Base-by-base conservation (phyloP, 2,113 vertebrate genomes). In the Phrynocephalus versicolor region DNA sequence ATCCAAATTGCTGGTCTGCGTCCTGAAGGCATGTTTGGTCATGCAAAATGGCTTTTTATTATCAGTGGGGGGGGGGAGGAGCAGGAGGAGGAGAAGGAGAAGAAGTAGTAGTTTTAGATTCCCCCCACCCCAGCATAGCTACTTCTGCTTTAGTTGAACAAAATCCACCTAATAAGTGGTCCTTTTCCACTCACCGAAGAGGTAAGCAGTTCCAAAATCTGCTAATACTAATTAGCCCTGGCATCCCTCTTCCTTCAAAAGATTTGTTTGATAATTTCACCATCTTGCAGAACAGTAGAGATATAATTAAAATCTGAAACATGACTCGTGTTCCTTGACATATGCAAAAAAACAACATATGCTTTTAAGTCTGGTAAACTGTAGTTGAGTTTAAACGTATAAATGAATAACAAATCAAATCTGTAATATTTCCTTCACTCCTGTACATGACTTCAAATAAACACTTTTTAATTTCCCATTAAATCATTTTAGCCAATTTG, bases 371-470 rank as follows among this genome's bases (percentile, higher is more conserved):
- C 86, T 87, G n/a, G 19, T 21, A 87, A 57, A 39, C 88, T 84
- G 87, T 71, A 88, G 35, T 45, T 77, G 77, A 21, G 23, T 62
- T 90, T 74, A 81, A 85, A 91, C 86, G 85, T 82, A 41, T 80
- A 91, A 88, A 92, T 71, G 69, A 94, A 87, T 90, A 91, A 91
- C 87, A 88, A 93, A 87, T 89, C 85, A 89, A 85, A 83, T 82
- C 82, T 89, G 88, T 85, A 87, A 92, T 91, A 90, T 85, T 83
- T 85, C 88, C 92, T 76, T 81, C 85, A 88, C 75, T 88, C 72
- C 90, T 87, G 89, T 86, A 89, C 85, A 89, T 87, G 81, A 33
- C 90, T 81, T 79, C 88, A 85, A 73, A 82, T 83, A 84, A 12
- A 85, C 70, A 30, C n/a, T 71, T 82, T 87, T 70, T 57, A 14